Conservation (phyloP, 2,888 invertebrate genomes). For the Bellardia pandia region DNA sequence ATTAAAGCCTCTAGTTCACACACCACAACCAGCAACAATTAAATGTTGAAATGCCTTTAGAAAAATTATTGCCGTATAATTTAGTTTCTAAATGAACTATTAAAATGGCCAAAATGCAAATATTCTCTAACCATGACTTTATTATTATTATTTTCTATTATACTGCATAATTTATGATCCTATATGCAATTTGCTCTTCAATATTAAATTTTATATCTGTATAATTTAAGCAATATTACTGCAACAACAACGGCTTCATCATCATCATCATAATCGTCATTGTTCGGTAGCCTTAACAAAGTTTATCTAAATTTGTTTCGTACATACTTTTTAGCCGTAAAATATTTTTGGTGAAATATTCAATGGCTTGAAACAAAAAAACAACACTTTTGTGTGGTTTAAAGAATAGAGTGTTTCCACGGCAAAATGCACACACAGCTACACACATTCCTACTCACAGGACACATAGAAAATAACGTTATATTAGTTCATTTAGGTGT, state of each 20-base stretch:
- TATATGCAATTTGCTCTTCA: not conserved
- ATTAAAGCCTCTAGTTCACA: not conserved
- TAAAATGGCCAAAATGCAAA: not conserved
- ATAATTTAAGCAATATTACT: not conserved
- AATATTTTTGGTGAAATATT: conserved; percentile 35
- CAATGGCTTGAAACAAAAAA: conserved; percentile 27
- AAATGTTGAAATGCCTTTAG: not conserved
- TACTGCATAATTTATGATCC: not conserved
- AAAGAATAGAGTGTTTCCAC: not conserved
- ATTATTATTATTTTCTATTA: not conserved
- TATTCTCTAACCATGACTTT: not conserved
- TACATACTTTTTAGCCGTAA: conserved; percentile 8
- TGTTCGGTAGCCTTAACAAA: not conserved
- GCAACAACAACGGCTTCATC: not conserved
- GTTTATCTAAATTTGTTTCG: not conserved
- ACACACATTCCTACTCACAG: not conserved
- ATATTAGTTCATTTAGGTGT: not conserved
- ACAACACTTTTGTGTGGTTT: conserved; percentile 21
- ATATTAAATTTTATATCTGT: not conserved
- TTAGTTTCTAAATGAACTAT: conserved; percentile 14
- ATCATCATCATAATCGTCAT: not conserved
- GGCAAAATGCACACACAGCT: not conserved
- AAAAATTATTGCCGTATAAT: conserved; percentile 8
- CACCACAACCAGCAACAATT: not conserved
- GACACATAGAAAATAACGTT: not conserved